These are phyloP conservation scores for Cosmia trapezina DNA, from an alignment of 2,888 invertebrate genomes.

Conservation along the genomic window DNA sequence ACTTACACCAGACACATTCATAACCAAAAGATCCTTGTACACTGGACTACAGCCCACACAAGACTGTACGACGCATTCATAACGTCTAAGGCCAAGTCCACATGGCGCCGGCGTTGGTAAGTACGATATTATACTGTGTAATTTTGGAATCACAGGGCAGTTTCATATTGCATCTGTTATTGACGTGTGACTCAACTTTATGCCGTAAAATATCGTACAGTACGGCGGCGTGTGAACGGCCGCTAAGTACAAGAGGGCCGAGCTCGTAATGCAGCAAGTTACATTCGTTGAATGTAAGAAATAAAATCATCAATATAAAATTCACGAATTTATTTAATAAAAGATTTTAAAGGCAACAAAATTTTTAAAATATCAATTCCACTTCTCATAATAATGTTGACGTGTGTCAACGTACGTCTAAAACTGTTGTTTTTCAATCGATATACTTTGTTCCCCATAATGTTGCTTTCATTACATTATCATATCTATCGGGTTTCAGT, in stretches of 20 bases:
- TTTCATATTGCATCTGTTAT: neutral
- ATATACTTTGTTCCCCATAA: slow-evolving; percentile 43
- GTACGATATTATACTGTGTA: neutral
- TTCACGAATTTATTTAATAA: slow-evolving; percentile 61
- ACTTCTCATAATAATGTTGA: slow-evolving; percentile 57
- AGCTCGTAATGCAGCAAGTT: neutral
- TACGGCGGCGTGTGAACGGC: neutral
- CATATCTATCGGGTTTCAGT: slow-evolving; percentile 9
- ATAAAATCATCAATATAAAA: slow-evolving; percentile 38
- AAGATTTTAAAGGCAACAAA: slow-evolving; percentile 58
- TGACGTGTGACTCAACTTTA: neutral
- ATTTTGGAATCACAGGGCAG: neutral
- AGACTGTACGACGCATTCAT: no score
- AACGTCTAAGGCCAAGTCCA: no score
- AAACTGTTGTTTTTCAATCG: slow-evolving; percentile 20
- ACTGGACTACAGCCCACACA: neutral
- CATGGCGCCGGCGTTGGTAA: no score
- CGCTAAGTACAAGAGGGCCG: neutral
- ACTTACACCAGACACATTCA: no score
- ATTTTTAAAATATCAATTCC: slow-evolving; percentile 67
- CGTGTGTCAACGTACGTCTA: slow-evolving; percentile 28
- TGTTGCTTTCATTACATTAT: slow-evolving; percentile 14
- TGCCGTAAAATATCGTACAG: no score
- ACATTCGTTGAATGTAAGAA: neutral
- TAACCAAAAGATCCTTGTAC: no score